A percentile compares a stretch with the other conserved stretches of the same genome.
These are phyloP conservation scores for Nomada ferruginata DNA, from an alignment of 2,888 invertebrate species.

Conservation along the genomic window DNA sequence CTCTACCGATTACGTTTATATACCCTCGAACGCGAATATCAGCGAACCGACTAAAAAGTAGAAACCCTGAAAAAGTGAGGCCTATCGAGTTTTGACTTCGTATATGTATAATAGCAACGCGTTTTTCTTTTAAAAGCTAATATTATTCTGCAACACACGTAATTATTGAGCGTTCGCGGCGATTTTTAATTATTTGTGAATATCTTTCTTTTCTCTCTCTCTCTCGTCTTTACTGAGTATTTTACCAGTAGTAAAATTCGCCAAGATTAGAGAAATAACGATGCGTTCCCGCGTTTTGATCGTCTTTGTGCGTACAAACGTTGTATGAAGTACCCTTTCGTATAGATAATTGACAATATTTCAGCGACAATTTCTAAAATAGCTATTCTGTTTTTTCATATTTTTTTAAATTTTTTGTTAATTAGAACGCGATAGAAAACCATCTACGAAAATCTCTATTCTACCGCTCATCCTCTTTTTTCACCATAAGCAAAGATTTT, in stretches of 20 bases:
- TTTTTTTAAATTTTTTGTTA: background rate
- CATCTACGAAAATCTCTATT: slow-evolving; percentile 22
- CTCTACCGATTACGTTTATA: background rate
- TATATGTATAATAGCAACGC: slow-evolving; percentile 62
- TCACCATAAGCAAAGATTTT: slow-evolving; percentile 1
- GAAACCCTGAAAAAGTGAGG: slow-evolving; percentile 66
- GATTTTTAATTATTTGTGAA: slow-evolving; percentile 1
- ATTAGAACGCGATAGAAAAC: slow-evolving; percentile 28
- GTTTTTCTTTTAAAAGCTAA: slow-evolving; percentile 36
- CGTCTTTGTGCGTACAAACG: slow-evolving; percentile 11
- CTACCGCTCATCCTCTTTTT: background rate
- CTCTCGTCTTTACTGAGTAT: background rate
- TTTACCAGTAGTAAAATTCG: slow-evolving; percentile 9
- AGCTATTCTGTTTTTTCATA: background rate
- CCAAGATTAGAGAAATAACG: slow-evolving; percentile 14
- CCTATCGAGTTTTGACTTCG: slow-evolving; percentile 50
- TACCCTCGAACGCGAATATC: slow-evolving; percentile 4
- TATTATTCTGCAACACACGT: slow-evolving; percentile 34
- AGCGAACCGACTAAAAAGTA: slow-evolving; percentile 48
- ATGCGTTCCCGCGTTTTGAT: slow-evolving; percentile 5
- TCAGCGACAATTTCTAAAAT: slow-evolving; percentile 49
- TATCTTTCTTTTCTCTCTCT: background rate
- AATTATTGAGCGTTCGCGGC: slow-evolving; percentile 34
- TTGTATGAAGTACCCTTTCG: slow-evolving; percentile 9
- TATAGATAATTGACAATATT: slow-evolving; percentile 66